Evolutionary conservation across 2,888 invertebrate species (phyloP).

Genomic region (Heliconius aoede): DNA sequence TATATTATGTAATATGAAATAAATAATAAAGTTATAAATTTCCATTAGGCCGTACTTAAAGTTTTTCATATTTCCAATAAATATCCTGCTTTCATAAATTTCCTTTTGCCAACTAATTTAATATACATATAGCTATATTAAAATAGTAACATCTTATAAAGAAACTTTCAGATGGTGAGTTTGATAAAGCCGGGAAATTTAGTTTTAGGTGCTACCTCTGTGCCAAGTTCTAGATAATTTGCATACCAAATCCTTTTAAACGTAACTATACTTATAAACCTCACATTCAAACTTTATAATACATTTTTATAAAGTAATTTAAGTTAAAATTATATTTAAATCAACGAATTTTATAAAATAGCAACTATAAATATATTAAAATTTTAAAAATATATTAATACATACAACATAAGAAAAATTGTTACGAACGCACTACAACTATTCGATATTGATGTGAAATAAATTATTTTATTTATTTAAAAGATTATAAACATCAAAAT

Average conservation of each 20-base stretch:
- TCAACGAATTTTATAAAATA: too few relatives aligned
- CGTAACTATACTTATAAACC: conserved; percentile 18
- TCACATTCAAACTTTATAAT: background rate
- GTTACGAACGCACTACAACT: too few relatives aligned
- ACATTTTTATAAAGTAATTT: background rate
- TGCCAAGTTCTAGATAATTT: conserved; percentile 22
- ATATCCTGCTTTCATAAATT: background rate
- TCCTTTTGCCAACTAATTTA: background rate
- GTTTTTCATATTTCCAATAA: background rate
- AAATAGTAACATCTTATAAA: conserved; percentile 18
- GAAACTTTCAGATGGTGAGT: conserved; percentile 30
- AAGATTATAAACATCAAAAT: too few relatives aligned
- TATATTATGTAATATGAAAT: too few relatives aligned
- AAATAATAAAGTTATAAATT: background rate
- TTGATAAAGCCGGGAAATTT: conserved; percentile 31
- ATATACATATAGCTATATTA: background rate
- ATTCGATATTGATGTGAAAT: too few relatives aligned
- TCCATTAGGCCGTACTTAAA: background rate
- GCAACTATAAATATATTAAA: too few relatives aligned
- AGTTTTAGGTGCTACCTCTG: conserved; percentile 31
- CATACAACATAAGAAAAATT: too few relatives aligned
- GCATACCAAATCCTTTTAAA: conserved; percentile 31
- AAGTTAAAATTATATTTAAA: background rate
- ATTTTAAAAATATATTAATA: too few relatives aligned
- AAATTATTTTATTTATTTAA: too few relatives aligned